Evolutionary conservation across 2,888 invertebrate species (phyloP), one percentile per base, ranked within the genome.

Genomic region (Creontiades dilutus): DNA sequence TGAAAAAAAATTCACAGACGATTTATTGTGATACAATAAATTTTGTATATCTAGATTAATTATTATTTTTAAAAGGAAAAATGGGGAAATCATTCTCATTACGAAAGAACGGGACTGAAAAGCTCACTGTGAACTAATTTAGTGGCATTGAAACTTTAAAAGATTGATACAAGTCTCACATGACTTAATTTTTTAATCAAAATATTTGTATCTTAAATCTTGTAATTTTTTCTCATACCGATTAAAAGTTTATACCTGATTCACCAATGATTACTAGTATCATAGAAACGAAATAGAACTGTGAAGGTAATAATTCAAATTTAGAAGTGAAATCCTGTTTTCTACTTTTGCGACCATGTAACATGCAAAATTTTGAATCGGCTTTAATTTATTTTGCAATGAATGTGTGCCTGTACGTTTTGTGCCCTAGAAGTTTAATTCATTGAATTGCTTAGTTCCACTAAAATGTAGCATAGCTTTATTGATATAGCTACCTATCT

Each of bases 181-280:
- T 61, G 61, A 61, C 61, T 61, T 61, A 61, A 52, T 19, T 61
- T 61, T 61, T 61, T 61, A 61, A 61, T 61, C 61, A 61, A 61
- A 61, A 61, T 61, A 61, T 61, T 61, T 61, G 19, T 61, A 61
- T 61, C 61, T 61, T 61, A 61, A 16, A 13, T n/a, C 61, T 61
- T 61, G n/a, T 19, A 61, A 14, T 52, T 16, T 61, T 61, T 61
- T 61, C 61, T 61, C 14, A 61, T 61, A 61, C 61, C 19, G 16
- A 16, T 61, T 4, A 19, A n/a, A 61, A 19, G 61, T 61, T 19
- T 19, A 9, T n/a, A 52, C 16, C 16, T 14, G 4, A 19, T 19
- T 61, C 61, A 61, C 16, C 61, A 61, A 2, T 9, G 61, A 16
- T 52, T 14, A 52, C 52, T 52, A 3, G 37, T 37, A 7, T 61